Conservation (phyloP, 2,888 invertebrate species). For the Pollenia angustigena region DNA sequence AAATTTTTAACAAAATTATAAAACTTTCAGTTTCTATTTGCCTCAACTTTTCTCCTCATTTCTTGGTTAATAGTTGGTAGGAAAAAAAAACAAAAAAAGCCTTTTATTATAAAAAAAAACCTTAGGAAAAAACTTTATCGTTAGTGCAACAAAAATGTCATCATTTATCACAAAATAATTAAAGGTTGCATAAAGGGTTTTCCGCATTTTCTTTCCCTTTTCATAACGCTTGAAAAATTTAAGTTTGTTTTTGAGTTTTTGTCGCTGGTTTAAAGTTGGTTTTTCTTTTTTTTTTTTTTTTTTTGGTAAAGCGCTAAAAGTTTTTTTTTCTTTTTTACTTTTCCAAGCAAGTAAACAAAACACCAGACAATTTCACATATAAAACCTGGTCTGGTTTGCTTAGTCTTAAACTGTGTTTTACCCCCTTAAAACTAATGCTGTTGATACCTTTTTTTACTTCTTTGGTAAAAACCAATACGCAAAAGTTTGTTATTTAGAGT, state of each 20-base stretch:
- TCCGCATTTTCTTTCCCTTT: not conserved
- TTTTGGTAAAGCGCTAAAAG: constrained; percentile 41
- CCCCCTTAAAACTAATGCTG: not conserved
- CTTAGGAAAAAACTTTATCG: constrained; percentile 55
- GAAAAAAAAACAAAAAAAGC: constrained; percentile 40
- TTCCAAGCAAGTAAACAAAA: constrained; percentile 76
- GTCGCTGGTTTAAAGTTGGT: constrained; percentile 39
- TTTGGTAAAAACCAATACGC: constrained; percentile 65
- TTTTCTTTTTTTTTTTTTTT: not conserved
- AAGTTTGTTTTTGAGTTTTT: constrained; percentile 24
- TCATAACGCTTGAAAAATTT: constrained; percentile 22
- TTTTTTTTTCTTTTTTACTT: constrained; percentile 40
- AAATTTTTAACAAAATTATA: constrained; percentile 73
- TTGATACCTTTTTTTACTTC: constrained; percentile 24
- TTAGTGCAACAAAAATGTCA: constrained; percentile 79
- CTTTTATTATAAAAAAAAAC: constrained; percentile 44
- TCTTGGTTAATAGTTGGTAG: not conserved
- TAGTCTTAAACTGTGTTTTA: constrained; percentile 54
- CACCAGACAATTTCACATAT: constrained; percentile 73
- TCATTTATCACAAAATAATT: constrained; percentile 84
- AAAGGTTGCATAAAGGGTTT: constrained; percentile 77
- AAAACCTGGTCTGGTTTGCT: constrained; percentile 65
- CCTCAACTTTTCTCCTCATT: constrained; percentile 9
- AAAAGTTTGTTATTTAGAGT: constrained; percentile 66
- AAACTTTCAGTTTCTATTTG: constrained; percentile 75